Percentiles rank a stretch among this genome's conserved stretches.
Conservation (phyloP, 2,797 vertebrate genomes). For the Galago senegalensis region DNA sequence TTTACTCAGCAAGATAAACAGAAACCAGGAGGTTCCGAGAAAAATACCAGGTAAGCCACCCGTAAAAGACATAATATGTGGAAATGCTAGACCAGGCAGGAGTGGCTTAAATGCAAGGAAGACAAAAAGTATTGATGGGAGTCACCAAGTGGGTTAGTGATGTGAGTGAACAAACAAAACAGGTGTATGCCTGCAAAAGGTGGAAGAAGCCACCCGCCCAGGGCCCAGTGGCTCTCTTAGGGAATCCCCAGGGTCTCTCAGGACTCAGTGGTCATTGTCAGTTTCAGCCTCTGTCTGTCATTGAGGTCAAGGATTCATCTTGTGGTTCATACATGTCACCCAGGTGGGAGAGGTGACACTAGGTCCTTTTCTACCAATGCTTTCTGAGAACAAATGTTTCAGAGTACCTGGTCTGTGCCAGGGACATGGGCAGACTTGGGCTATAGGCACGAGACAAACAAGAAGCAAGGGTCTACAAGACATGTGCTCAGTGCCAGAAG, state of each 20-base stretch:
- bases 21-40: conserved; percentile 40
- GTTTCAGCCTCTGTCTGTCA: not conserved
- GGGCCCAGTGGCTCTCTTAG: not conserved
- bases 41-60: conserved; percentile 49
- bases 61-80: conserved; percentile 6
- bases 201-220: accelerated
- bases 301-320: not conserved
- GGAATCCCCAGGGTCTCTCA: not conserved
- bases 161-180: not conserved
- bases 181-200: not conserved
- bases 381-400: not conserved
- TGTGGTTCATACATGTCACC: not conserved
- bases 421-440: not conserved
- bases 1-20: conserved; percentile 58
- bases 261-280: not conserved
- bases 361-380: too few relatives aligned
- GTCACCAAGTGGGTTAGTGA: not conserved
- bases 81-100: not conserved
- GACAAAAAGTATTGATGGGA: not conserved
- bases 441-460: not conserved
- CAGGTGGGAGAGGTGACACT: not conserved
- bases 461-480: not conserved
- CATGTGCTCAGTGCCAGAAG: not conserved
- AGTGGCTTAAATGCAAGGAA: not conserved
- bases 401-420: accelerated